phyloP scores from a whole-genome alignment of 2,888 invertebrate genomes.

The Eilema griseolum region DNA sequence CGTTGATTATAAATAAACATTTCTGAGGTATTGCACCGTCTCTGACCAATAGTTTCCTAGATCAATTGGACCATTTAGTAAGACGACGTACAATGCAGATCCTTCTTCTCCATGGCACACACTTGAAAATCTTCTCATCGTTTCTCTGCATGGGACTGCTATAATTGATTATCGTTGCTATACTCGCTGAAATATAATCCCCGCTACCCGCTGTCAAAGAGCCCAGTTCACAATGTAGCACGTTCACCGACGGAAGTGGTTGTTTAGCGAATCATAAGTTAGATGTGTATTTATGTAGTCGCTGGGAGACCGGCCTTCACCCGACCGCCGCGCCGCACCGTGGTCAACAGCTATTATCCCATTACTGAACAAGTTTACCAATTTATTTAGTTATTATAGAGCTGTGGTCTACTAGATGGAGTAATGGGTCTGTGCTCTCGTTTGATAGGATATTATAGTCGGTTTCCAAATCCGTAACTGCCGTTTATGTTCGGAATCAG shows the following conservation, averaged over 20 bases:
- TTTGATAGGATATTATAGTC: background rate
- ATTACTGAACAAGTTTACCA: conserved; percentile 54
- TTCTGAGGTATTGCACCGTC: too few relatives aligned
- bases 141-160: background rate
- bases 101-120: background rate
- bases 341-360: conserved; percentile 62
- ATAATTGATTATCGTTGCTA: background rate
- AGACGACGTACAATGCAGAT: too few relatives aligned
- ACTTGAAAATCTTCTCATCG: background rate
- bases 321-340: conserved; percentile 54
- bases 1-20: too few relatives aligned
- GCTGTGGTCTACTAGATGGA: conserved; percentile 6
- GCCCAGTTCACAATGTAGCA: conserved; percentile 6
- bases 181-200: background rate
- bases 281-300: conserved; percentile 47
- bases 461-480: background rate
- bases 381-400: conserved; percentile 41
- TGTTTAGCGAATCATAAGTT: conserved; percentile 67
- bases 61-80: too few relatives aligned
- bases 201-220: conserved; percentile 11
- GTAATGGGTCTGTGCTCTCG: background rate
- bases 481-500: background rate
- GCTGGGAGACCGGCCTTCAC: conserved; percentile 63
- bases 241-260: conserved; percentile 67
- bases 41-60: too few relatives aligned